phyloP scores from a whole-genome alignment of 2,888 invertebrate genomes.

The Sthenelais limicola region DNA sequence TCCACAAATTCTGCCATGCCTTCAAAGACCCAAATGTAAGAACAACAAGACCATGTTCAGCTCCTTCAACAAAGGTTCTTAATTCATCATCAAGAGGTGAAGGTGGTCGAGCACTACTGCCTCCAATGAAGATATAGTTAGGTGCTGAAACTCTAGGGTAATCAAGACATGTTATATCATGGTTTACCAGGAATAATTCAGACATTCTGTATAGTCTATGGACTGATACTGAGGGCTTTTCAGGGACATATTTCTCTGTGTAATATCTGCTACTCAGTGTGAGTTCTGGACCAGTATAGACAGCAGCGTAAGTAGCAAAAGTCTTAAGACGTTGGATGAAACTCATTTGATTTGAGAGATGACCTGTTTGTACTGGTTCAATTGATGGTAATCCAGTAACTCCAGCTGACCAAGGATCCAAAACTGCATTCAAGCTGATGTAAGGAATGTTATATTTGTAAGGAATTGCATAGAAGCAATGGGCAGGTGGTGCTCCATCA shows the following conservation, averaged over 20 bases:
- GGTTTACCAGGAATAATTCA: slow-evolving; percentile 22
- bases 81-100: slow-evolving; percentile 4
- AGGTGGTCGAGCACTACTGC: slow-evolving; percentile 11
- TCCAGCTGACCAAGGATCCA: slow-evolving; percentile 8
- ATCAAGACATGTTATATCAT: slow-evolving; percentile 11
- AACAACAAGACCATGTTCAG: background rate
- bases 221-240: background rate
- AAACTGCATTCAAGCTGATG: background rate
- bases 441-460: slow-evolving; percentile 27
- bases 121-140: slow-evolving; percentile 19
- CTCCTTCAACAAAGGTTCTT: slow-evolving; percentile 5
- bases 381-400: background rate
- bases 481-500: background rate
- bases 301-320: background rate
- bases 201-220: background rate
- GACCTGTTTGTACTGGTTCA: background rate
- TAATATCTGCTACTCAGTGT: background rate
- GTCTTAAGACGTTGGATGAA: background rate
- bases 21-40: background rate
- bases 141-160: slow-evolving; percentile 21
- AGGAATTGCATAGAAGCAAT: slow-evolving; percentile 18
- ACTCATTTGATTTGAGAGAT: background rate
- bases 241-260: slow-evolving; percentile 1
- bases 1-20: background rate
- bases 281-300: background rate